Percentiles rank a stretch among this genome's conserved stretches.
These are phyloP conservation scores for Nematostella vectensis DNA, from an alignment of 92 coral and sea anemone species.

Conservation along the genomic window DNA sequence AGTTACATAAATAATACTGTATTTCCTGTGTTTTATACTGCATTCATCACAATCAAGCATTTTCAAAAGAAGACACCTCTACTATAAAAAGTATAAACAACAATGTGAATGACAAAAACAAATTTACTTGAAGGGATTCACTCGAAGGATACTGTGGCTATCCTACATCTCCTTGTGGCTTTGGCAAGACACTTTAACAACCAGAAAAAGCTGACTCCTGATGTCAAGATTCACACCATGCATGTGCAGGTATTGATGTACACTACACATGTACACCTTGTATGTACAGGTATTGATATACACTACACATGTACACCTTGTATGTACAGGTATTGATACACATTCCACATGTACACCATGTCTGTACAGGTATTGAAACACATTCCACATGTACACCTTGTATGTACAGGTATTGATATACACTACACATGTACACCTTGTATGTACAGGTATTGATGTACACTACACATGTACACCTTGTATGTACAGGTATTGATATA, in stretches of 20 bases:
- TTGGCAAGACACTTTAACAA: conserved; percentile 82
- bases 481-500: neutral
- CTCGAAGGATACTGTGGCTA: conserved; percentile 79
- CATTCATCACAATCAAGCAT: no score
- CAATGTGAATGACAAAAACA: no score
- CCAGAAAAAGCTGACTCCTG: conserved; percentile 66
- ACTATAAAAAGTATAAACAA: no score
- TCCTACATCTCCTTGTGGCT: conserved; percentile 86
- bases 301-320: neutral
- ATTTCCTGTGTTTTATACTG: no score
- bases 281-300: neutral
- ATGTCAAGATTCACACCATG: conserved; percentile 74
- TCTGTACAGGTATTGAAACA: neutral
- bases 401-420: no score
- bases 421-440: conserved; percentile 74
- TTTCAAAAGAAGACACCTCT: no score
- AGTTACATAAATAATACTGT: no score
- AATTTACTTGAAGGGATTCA: conserved; percentile 56
- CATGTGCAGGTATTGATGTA: conserved; percentile 55
- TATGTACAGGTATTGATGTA: conserved; percentile 55
- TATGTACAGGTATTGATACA: neutral
- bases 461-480: neutral
- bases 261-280: neutral
- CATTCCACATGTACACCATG: neutral
- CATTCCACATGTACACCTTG: no score